Evolutionary conservation across 2,888 invertebrate species (phyloP), one percentile per base, ranked within the genome.

Genomic region (Pherbina coryleti): DNA sequence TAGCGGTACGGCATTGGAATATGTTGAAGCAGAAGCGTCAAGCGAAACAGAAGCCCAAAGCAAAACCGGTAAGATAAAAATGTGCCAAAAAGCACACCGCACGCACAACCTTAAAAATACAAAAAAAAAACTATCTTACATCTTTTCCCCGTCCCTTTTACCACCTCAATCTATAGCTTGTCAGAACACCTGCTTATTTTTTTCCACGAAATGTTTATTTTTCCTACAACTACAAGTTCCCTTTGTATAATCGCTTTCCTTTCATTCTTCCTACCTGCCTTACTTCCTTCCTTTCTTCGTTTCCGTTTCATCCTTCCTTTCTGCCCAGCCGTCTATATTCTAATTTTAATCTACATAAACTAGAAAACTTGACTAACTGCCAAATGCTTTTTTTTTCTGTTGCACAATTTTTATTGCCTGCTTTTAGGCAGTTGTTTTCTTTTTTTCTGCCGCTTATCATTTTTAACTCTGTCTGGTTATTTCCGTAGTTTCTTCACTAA

Each of bases 21-120:
- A 88, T 88, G 88, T 88, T 88, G 88, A 88, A 88, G 85, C 87
- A 85, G 84, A 88, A 88, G 86, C 89, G 88, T 81, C 87, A 87
- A 84, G 85, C 87, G 77, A 88, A 88, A 79, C 88, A 88, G 84
- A 88, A 88, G 84, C 89, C 88, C 82, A 88, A 88, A 87, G 89
- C 88, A 81, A 88, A 88, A 86, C 88, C 88, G 88, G 88, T 88
- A 88, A 88, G 88, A 82, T 64, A 71, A 53, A 53, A 57, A 70
- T 44, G 66, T 67, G 22, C 62, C 55, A 22, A 17, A 44, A 0
- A 75, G 31, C 17, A 53, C 53, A 51, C 49, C 22, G 11, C 25
- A 71, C 14, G n/a, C n/a, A n/a, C n/a, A 34, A 64, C 62, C 71
- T 64, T n/a, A 11, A 11, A 44, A 44, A 37, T n/a, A n/a, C n/a